Conservation (phyloP, 2,888 invertebrate genomes). For the Tetheella fluctuosa region DNA sequence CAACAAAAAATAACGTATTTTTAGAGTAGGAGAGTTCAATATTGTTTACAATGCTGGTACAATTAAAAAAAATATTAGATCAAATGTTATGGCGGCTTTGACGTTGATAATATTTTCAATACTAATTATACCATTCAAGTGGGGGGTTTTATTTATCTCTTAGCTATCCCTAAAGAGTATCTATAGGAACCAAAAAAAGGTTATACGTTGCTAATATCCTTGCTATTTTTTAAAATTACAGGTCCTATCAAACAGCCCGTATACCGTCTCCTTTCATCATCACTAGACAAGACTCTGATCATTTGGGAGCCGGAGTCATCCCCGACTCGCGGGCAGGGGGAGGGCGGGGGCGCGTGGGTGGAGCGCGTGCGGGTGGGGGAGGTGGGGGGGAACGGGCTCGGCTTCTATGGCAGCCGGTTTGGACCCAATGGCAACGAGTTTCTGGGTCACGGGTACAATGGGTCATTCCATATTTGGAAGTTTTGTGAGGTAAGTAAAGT, state of each 20-base stretch:
- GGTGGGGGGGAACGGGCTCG: slow-evolving; percentile 96
- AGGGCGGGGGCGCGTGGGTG: slow-evolving; percentile 87
- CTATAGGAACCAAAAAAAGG: no score
- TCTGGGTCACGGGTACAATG: slow-evolving; percentile 95
- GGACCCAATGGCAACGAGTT: slow-evolving; percentile 88
- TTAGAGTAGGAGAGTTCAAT: no score
- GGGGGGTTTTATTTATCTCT: no score
- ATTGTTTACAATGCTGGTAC: no score
- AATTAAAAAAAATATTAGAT: no score
- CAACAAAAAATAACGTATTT: no score
- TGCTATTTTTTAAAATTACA: no score
- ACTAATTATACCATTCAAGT: no score
- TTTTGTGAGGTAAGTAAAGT: slow-evolving; percentile 67
- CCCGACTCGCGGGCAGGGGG: slow-evolving; percentile 16
- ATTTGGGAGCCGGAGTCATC: slow-evolving; percentile 90
- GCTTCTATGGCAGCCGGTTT: slow-evolving; percentile 95
- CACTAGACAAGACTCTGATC: slow-evolving; percentile 96
- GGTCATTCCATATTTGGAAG: slow-evolving; percentile 95
- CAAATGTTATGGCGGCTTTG: no score
- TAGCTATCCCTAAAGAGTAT: no score
- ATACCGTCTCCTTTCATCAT: slow-evolving; percentile 90
- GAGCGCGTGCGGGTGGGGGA: slow-evolving; percentile 94
- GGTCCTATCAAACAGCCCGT: slow-evolving; percentile 43
- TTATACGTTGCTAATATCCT: no score
- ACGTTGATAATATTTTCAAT: no score